phyloP scores from a whole-genome alignment of 2,113 vertebrate genomes.

The Potamarius usumacintae region DNA sequence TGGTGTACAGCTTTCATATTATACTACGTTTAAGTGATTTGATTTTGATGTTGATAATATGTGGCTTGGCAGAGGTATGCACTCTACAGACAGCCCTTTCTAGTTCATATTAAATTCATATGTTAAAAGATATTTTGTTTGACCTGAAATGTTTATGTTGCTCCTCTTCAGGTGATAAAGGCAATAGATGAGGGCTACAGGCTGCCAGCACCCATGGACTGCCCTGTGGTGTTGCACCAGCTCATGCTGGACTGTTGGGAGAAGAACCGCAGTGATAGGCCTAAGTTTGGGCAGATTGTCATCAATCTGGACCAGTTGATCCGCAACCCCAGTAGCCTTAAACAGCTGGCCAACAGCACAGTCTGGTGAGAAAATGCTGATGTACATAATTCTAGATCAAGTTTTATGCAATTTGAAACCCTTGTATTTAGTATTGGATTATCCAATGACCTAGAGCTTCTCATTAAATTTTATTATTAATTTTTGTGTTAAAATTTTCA shows the following conservation, averaged over 20 bases:
- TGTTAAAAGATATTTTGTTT: not conserved
- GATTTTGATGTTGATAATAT: no score
- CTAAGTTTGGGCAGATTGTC: constrained; percentile 93
- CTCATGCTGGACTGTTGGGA: constrained; percentile 99
- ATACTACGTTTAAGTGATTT: no score
- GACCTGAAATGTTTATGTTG: not conserved
- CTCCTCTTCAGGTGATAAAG: constrained; percentile 87
- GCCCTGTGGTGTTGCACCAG: constrained; percentile 91
- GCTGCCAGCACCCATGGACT: constrained; percentile 97
- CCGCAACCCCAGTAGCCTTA: constrained; percentile 93
- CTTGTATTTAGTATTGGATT: not conserved
- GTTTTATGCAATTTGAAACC: not conserved
- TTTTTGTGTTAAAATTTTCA: not conserved
- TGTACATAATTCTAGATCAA: not conserved
- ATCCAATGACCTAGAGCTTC: not conserved
- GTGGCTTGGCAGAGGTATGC: no score
- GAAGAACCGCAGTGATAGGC: constrained; percentile 95
- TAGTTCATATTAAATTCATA: not conserved
- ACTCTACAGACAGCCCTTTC: no score
- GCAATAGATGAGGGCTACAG: constrained; percentile 97
- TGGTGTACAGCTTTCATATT: no score
- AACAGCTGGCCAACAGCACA: constrained; percentile 88
- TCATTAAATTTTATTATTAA: not conserved
- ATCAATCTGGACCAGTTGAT: constrained; percentile 97
- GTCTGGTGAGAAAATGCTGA: constrained; percentile 64